A percentile compares a stretch with the other conserved stretches of the same genome.
Conservation (phyloP, 2,888 invertebrate genomes). For the Malacosoma neustria region DNA sequence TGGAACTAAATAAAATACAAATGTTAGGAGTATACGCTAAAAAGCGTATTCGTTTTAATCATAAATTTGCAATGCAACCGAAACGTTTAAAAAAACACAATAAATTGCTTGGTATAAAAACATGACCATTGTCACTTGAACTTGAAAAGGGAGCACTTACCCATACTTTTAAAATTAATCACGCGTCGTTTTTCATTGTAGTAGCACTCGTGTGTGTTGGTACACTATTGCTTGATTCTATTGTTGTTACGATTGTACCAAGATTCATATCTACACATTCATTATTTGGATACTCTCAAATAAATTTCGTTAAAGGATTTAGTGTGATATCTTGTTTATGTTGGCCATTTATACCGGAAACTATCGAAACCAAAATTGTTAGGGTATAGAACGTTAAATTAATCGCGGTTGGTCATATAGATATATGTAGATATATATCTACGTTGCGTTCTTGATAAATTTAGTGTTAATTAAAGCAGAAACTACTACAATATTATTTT, state of each 20-base stretch:
- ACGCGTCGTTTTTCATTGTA: constrained; percentile 34
- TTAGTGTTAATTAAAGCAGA: no score
- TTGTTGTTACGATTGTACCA: neutral
- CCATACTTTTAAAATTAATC: constrained; percentile 61
- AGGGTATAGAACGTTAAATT: neutral
- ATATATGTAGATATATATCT: no score
- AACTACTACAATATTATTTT: no score
- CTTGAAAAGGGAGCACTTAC: constrained; percentile 42
- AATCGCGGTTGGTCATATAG: no score
- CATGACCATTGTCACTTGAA: constrained; percentile 1
- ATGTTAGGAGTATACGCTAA: no score
- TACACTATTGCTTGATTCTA: constrained; percentile 34
- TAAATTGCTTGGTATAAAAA: neutral
- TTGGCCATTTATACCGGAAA: neutral
- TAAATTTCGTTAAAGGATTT: neutral
- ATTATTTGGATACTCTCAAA: neutral
- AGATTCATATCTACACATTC: neutral
- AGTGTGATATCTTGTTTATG: neutral
- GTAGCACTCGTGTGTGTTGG: constrained; percentile 47
- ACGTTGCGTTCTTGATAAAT: no score
- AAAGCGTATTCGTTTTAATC: neutral
- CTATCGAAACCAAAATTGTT: neutral
- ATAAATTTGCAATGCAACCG: neutral
- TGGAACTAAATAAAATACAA: no score
- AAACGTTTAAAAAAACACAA: neutral